These are phyloP conservation scores for Condylura cristata DNA, from an alignment of 2,113 vertebrate species.

Conservation along the genomic window DNA sequence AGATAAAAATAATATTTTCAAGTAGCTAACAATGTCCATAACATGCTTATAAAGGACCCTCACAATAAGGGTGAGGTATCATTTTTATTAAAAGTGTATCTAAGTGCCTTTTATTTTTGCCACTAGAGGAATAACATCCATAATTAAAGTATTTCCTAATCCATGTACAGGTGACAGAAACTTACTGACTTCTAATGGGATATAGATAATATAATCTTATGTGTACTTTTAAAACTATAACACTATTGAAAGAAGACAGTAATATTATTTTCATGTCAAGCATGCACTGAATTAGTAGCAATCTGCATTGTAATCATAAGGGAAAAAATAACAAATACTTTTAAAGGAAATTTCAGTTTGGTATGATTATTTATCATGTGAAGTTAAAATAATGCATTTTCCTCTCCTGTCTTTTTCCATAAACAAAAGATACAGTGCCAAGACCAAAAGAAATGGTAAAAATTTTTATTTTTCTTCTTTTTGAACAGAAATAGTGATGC, in stretches of 20 bases:
- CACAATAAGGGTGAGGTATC: background rate
- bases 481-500: conserved; percentile 77
- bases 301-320: background rate
- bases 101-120: background rate
- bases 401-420: conserved; percentile 76
- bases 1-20: conserved; percentile 18
- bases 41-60: background rate
- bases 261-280: background rate
- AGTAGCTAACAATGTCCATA: background rate
- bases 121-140: background rate
- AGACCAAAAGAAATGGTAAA: conserved; percentile 74
- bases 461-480: conserved; percentile 78
- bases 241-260: background rate
- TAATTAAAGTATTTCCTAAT: background rate
- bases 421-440: conserved; percentile 75
- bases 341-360: conserved; percentile 61
- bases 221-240: background rate
- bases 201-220: background rate
- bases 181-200: background rate
- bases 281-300: background rate
- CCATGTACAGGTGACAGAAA: background rate
- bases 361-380: conserved; percentile 69
- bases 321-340: conserved; percentile 40
- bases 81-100: background rate
- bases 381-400: conserved; percentile 74